Evolutionary conservation across 2,888 invertebrate species (phyloP).

Genomic region (Epinotia bilunana): DNA sequence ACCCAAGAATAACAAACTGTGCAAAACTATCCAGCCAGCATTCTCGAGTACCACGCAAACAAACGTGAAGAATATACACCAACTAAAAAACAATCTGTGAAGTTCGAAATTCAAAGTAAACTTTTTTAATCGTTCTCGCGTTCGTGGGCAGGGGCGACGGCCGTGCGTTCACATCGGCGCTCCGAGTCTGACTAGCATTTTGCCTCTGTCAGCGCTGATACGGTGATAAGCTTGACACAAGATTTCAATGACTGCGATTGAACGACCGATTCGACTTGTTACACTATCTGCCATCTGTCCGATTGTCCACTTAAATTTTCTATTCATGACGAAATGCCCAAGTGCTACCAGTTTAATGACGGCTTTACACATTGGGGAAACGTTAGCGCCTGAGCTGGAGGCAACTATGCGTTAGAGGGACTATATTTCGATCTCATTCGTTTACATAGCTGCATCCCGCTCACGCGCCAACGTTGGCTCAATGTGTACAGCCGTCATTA

Average conservation of each 20-base stretch:
- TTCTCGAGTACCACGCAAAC: constrained; percentile 4
- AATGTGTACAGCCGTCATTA: too few relatives aligned
- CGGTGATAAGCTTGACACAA: constrained; percentile 29
- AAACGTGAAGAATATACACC: constrained; percentile 18
- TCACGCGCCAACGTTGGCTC: too few relatives aligned
- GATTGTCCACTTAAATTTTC: not conserved
- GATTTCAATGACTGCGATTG: constrained; percentile 8
- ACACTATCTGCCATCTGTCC: not conserved
- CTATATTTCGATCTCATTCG: too few relatives aligned
- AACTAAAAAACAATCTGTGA: constrained; percentile 7
- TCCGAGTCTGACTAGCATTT: constrained; percentile 25
- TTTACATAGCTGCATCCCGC: too few relatives aligned
- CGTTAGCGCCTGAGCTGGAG: too few relatives aligned
- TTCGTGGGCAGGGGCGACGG: not conserved
- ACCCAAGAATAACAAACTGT: constrained; percentile 19
- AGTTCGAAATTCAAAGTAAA: constrained; percentile 35
- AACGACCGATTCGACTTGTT: not conserved
- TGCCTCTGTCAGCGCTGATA: constrained; percentile 22
- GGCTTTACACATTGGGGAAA: too few relatives aligned
- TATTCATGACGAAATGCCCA: not conserved
- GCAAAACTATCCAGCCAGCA: constrained; percentile 26
- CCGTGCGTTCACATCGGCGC: constrained; percentile 30
- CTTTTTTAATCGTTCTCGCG: constrained; percentile 28
- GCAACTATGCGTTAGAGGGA: too few relatives aligned
- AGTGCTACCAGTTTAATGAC: not conserved